These are phyloP conservation scores for Yponomeuta sedellus DNA, from an alignment of 2,888 invertebrate species.

Conservation along the genomic window DNA sequence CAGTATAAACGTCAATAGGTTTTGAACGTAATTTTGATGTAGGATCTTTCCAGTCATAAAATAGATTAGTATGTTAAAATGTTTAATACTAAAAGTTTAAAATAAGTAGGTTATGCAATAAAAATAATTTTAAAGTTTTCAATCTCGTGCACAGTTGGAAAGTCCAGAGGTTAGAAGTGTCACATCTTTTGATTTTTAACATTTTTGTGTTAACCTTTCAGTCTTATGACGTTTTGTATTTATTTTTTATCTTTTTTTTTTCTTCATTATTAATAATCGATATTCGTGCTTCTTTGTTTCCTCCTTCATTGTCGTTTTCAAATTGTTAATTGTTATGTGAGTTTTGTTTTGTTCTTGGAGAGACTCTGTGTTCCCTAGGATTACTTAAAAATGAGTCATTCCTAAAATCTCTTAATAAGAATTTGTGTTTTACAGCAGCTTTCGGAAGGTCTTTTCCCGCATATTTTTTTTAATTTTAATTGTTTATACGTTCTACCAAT, in stretches of 20 bases:
- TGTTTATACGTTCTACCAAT: too few relatives aligned
- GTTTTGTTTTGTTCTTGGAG: not conserved
- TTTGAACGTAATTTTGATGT: not conserved
- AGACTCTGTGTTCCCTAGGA: too few relatives aligned
- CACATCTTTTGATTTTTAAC: constrained; percentile 23
- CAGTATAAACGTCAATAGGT: constrained; percentile 49
- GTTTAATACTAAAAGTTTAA: constrained; percentile 20
- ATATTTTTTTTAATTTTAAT: too few relatives aligned
- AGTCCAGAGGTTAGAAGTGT: constrained; percentile 16
- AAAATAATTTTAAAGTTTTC: constrained; percentile 12
- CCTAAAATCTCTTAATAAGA: too few relatives aligned
- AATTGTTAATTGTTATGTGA: not conserved
- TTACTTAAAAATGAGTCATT: too few relatives aligned
- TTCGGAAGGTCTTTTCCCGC: too few relatives aligned
- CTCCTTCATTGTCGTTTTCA: not conserved
- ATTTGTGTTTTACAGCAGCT: too few relatives aligned
- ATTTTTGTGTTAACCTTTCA: constrained; percentile 55
- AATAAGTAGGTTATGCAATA: constrained; percentile 20
- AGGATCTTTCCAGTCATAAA: too few relatives aligned
- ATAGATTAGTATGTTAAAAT: not conserved
- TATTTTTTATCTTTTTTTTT: constrained; percentile 31
- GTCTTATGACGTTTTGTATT: constrained; percentile 69
- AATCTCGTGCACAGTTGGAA: constrained; percentile 26
- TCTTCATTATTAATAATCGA: not conserved
- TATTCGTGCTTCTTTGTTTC: not conserved